Evolutionary conservation across 2,797 vertebrate species (phyloP).

Genomic region (Chiloscyllium punctatum): DNA sequence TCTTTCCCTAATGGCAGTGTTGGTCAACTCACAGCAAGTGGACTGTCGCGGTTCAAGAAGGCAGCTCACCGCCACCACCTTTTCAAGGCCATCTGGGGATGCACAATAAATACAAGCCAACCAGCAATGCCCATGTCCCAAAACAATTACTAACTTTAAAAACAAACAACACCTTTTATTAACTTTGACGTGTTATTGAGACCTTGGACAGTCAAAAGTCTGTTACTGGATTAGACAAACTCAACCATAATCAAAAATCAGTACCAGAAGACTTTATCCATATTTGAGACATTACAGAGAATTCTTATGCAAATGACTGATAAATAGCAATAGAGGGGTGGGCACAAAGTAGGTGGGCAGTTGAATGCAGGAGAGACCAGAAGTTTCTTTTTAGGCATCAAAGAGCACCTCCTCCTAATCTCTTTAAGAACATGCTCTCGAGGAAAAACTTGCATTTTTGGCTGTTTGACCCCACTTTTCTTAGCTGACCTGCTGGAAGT

Average conservation of each 20-base stretch:
- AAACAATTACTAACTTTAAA: no score
- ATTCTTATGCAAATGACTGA: not conserved
- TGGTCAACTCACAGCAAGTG: no score
- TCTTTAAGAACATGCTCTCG: not conserved
- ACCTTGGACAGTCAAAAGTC: not conserved
- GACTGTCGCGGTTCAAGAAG: no score
- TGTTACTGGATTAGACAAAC: not conserved
- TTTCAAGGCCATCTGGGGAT: no score
- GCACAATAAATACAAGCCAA: no score
- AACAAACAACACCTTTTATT: not conserved
- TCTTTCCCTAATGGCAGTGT: no score
- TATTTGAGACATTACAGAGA: not conserved
- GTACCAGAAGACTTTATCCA: not conserved
- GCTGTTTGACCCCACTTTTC: not conserved
- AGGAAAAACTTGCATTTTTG: not conserved
- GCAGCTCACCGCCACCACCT: no score
- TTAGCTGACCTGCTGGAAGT: not conserved
- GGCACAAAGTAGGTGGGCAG: not conserved
- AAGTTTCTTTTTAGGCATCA: not conserved
- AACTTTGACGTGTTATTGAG: not conserved
- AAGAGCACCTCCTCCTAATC: not conserved
- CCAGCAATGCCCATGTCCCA: no score
- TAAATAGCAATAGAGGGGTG: not conserved
- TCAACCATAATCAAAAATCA: not conserved
- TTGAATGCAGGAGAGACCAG: not conserved